phyloP scores from a whole-genome alignment of 2,888 invertebrate species.

The Hesperia comma region DNA sequence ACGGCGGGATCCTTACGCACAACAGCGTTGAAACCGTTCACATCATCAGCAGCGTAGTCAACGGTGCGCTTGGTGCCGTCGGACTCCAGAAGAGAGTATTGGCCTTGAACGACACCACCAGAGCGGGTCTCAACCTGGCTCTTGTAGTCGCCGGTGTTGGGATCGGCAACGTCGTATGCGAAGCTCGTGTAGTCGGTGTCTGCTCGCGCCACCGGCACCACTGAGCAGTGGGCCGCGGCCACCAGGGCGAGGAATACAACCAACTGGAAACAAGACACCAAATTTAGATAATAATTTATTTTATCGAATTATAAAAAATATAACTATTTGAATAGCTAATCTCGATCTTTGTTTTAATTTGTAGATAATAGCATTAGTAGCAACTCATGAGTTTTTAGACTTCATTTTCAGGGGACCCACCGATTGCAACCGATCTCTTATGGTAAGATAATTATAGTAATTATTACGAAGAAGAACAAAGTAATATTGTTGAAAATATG shows the following conservation, averaged over 20 bases:
- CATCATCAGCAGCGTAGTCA: slow-evolving; percentile 80
- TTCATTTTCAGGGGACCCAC: no score
- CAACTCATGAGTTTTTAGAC: no score
- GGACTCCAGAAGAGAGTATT: slow-evolving; percentile 80
- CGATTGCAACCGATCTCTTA: no score
- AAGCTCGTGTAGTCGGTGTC: slow-evolving; percentile 72
- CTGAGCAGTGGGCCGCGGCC: slow-evolving; percentile 71
- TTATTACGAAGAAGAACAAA: no score
- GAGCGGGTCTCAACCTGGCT: slow-evolving; percentile 79
- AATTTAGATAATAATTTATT: slow-evolving; percentile 22
- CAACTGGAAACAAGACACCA: slow-evolving; percentile 58
- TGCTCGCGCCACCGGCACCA: slow-evolving; percentile 69
- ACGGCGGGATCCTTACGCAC: slow-evolving; percentile 78
- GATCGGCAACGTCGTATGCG: slow-evolving; percentile 81
- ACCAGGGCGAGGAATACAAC: slow-evolving; percentile 72
- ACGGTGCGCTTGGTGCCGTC: slow-evolving; percentile 82
- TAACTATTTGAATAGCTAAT: no score
- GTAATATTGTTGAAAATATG: no score
- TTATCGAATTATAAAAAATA: neutral
- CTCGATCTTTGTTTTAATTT: no score
- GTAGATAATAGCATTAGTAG: no score
- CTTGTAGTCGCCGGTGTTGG: slow-evolving; percentile 82
- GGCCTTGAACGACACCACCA: slow-evolving; percentile 78
- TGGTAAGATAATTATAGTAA: no score
- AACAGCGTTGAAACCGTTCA: slow-evolving; percentile 82